phyloP scores from a whole-genome alignment of 2,113 vertebrate genomes.

The Speoplatyrhinus poulsoni region DNA sequence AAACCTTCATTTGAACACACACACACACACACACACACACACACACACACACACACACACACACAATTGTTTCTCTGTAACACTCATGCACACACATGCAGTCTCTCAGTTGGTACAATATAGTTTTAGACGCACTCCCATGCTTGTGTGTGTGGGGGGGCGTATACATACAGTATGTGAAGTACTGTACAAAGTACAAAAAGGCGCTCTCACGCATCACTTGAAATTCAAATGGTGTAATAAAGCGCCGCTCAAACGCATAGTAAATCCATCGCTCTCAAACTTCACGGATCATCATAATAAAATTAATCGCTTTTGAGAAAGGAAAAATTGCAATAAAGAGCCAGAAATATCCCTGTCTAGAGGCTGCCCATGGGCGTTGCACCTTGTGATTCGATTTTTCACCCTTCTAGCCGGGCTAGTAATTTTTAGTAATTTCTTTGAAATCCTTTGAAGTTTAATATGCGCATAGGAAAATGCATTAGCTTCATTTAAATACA shows the following conservation, averaged over 20 bases:
- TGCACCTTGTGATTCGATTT: too few relatives aligned
- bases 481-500: too few relatives aligned
- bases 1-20: background rate
- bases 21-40: background rate
- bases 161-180: background rate
- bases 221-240: conserved; percentile 22
- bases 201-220: background rate
- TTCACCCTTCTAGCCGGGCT: too few relatives aligned
- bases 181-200: background rate
- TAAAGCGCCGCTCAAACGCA: conserved; percentile 27
- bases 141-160: background rate
- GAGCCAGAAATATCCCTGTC: too few relatives aligned
- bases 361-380: too few relatives aligned
- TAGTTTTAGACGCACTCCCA: background rate
- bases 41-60: conserved; percentile 4
- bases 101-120: too few relatives aligned
- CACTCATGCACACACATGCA: conserved; percentile 3
- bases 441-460: too few relatives aligned
- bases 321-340: background rate
- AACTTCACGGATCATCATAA: background rate
- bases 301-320: background rate
- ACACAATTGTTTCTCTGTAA: background rate
- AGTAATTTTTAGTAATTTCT: too few relatives aligned
- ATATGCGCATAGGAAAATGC: too few relatives aligned
- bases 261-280: conserved; percentile 24